Evolutionary conservation across 2,113 vertebrate species (phyloP).

Genomic region (Alligator mississippiensis): DNA sequence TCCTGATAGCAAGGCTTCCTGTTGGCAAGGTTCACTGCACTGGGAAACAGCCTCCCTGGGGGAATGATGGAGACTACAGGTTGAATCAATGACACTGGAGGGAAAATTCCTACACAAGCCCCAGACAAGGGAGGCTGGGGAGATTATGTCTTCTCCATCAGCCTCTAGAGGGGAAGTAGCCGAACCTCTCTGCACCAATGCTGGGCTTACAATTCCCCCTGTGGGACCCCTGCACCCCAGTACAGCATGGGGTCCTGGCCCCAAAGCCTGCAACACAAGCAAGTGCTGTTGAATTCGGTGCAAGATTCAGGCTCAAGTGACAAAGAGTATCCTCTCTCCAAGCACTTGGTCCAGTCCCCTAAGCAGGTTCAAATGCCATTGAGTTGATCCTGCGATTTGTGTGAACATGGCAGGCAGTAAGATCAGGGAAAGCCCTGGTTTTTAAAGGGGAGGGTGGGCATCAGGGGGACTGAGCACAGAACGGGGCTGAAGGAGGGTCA

Average conservation of each 20-base stretch:
- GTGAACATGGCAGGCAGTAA: background rate
- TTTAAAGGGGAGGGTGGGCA: rapidly evolving
- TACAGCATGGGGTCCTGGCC: background rate
- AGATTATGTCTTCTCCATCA: background rate
- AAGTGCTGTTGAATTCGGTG: background rate
- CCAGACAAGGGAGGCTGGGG: background rate
- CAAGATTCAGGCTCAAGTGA: background rate
- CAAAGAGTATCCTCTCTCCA: background rate
- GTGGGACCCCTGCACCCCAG: background rate
- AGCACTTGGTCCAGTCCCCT: background rate
- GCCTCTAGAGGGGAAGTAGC: background rate
- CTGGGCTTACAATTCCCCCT: background rate
- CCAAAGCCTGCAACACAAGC: background rate
- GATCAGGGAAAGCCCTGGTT: background rate
- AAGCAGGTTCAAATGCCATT: background rate
- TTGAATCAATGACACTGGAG: background rate
- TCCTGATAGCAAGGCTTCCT: background rate
- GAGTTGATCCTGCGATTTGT: background rate
- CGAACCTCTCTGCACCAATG: background rate
- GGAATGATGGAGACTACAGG: background rate
- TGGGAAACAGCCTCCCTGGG: background rate
- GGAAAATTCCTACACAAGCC: constrained; percentile 9
- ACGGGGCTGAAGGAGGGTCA: background rate
- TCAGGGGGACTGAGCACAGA: background rate
- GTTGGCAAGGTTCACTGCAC: background rate